A percentile compares a stretch with the other conserved stretches of the same genome.
These are phyloP conservation scores for Dicaeum eximium DNA, from an alignment of 2,113 vertebrate genomes.

Conservation along the genomic window DNA sequence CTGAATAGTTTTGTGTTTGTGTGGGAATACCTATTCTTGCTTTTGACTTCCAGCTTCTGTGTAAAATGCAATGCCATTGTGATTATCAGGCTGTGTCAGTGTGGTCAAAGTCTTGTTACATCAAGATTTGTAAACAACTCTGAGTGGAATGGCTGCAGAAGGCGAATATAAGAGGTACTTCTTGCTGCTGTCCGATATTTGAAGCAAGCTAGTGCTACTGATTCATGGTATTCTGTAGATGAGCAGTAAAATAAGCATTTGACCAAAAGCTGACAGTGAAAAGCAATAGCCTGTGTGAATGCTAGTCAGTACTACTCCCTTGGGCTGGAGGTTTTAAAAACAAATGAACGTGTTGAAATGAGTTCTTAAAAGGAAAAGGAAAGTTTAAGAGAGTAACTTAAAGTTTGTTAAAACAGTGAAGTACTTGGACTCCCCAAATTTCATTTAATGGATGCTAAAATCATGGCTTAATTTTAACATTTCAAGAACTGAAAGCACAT, in stretches of 20 bases:
- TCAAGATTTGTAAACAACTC: background rate
- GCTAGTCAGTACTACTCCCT: background rate
- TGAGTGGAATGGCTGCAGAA: background rate
- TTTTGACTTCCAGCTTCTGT: background rate
- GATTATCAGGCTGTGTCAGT: background rate
- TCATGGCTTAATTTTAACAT: background rate
- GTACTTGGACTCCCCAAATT: background rate
- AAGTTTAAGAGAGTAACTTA: background rate
- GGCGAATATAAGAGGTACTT: background rate
- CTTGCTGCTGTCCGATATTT: background rate
- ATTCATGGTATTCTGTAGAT: background rate
- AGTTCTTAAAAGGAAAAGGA: background rate
- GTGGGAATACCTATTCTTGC: background rate
- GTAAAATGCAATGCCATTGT: background rate
- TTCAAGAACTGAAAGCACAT: background rate
- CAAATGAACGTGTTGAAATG: background rate
- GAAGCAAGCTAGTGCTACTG: background rate
- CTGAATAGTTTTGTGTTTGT: background rate
- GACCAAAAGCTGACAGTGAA: background rate
- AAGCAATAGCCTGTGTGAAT: background rate
- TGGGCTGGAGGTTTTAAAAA: background rate
- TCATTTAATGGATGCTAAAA: background rate
- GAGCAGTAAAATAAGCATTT: background rate
- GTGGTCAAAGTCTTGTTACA: background rate
- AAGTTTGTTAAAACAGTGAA: background rate